Conservation (phyloP, 2,797 vertebrate genomes). For the Eulemur rubriventer region DNA sequence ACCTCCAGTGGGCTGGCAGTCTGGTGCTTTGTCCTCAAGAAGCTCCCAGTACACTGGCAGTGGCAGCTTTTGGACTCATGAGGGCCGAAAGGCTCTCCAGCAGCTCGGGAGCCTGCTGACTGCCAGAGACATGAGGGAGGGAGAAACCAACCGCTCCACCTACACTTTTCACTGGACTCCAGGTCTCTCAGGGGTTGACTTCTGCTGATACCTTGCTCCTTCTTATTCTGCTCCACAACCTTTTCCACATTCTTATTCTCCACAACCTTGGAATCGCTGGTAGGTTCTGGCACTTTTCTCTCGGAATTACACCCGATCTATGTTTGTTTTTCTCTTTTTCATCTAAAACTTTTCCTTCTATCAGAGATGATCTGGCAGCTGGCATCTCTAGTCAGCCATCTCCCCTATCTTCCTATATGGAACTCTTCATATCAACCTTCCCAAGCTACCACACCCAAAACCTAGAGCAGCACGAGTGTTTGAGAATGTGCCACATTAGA, state of each 20-base stretch:
- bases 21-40: background rate
- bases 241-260: background rate
- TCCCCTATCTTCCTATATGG: constrained; percentile 28
- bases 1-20: background rate
- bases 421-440: constrained; percentile 50
- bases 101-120: background rate
- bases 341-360: background rate
- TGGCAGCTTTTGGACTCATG: background rate
- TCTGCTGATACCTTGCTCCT: background rate
- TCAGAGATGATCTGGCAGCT: background rate
- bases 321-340: background rate
- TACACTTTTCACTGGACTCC: background rate
- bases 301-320: too few relatives aligned
- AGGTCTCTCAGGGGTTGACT: background rate
- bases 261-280: background rate
- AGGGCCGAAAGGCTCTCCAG: background rate
- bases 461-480: constrained; percentile 38
- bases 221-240: background rate
- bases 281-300: too few relatives aligned
- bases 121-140: background rate
- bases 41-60: background rate
- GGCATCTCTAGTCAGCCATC: background rate
- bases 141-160: background rate
- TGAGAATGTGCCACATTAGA: background rate
- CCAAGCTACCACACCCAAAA: constrained; percentile 47